Conservation (phyloP, 2,113 vertebrate species). For the Columbina picui region DNA sequence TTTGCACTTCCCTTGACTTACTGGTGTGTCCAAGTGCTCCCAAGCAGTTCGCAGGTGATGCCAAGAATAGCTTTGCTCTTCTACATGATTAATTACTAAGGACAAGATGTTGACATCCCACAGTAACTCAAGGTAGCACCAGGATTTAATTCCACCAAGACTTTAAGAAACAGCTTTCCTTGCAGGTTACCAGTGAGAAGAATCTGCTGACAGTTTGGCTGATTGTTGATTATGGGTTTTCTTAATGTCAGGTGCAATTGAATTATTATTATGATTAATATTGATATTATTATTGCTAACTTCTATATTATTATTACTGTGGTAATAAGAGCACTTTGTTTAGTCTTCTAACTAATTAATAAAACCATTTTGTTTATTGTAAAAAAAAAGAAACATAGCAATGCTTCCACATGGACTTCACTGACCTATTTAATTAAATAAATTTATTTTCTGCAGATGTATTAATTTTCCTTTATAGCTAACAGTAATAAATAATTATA, state of each 20-base stretch:
- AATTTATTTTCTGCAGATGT: background rate
- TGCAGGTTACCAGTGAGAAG: background rate
- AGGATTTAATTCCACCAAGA: background rate
- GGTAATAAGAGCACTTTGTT: background rate
- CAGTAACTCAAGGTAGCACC: background rate
- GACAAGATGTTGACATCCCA: background rate
- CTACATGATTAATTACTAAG: background rate
- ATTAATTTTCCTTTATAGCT: background rate
- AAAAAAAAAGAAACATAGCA: background rate
- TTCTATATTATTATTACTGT: background rate
- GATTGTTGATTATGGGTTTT: background rate
- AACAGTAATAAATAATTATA: background rate
- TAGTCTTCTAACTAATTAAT: background rate
- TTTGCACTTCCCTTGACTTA: background rate
- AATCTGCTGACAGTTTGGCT: background rate
- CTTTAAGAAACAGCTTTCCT: background rate
- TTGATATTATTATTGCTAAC: background rate
- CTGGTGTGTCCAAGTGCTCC: background rate
- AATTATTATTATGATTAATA: background rate
- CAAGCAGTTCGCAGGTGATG: background rate
- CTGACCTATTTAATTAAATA: background rate
- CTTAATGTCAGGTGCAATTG: background rate
- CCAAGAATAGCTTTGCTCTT: background rate
- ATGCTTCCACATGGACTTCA: background rate
- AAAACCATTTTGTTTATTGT: background rate